Evolutionary conservation across 1,140 invertebrate genomes (phyloP).

Genomic region (Leguminivora glycinivorella): DNA sequence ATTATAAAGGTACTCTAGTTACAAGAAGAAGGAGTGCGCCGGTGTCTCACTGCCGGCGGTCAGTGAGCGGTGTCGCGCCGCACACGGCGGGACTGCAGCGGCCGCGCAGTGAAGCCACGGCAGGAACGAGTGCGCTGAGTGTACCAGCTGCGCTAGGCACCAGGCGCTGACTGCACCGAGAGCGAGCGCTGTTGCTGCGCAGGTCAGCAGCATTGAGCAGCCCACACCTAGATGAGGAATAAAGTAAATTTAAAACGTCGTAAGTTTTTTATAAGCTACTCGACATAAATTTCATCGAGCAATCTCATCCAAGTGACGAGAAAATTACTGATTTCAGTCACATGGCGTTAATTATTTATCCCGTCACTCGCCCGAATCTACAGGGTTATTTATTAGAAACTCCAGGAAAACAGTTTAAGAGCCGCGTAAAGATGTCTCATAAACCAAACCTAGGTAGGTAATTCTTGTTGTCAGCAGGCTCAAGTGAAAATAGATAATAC

Average conservation of each 20-base stretch:
- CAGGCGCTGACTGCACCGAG: constrained; percentile 18
- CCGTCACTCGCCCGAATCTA: too few relatives aligned
- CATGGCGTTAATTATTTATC: too few relatives aligned
- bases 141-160: constrained; percentile 49
- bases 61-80: constrained; percentile 57
- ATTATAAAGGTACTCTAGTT: constrained; percentile 11
- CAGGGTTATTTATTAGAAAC: too few relatives aligned
- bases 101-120: constrained; percentile 71
- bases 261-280: too few relatives aligned
- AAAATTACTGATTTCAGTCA: too few relatives aligned
- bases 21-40: constrained; percentile 67
- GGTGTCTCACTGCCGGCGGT: constrained; percentile 55
- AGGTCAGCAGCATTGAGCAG: constrained; percentile 10
- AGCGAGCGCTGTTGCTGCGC: constrained; percentile 15
- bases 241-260: background rate
- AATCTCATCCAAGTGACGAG: too few relatives aligned
- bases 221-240: background rate
- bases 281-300: too few relatives aligned
- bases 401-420: too few relatives aligned
- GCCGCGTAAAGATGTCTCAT: too few relatives aligned
- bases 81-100: constrained; percentile 52
- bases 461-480: too few relatives aligned
- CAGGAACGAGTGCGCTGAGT: constrained; percentile 60
- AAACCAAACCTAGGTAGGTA: too few relatives aligned
- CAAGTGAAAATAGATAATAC: background rate